Conservation (phyloP, 2,888 invertebrate genomes). For the Disparrhopalites patrizii region DNA sequence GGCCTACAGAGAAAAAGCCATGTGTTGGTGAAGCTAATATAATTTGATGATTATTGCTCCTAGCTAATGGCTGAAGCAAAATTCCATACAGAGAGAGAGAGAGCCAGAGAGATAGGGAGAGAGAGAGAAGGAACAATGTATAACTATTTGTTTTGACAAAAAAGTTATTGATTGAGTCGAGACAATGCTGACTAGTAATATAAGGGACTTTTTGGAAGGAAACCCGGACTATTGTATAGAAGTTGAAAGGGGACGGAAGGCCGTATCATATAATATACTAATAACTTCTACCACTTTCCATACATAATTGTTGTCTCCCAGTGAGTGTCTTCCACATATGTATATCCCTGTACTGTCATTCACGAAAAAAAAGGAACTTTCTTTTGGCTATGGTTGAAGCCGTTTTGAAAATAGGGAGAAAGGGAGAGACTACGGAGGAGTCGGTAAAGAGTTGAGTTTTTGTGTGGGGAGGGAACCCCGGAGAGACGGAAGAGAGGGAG, state of each 20-base stretch:
- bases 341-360: too few species aligned
- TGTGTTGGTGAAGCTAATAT: slow-evolving; percentile 6
- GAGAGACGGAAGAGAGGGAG: slow-evolving; percentile 2
- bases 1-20: too few species aligned
- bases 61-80: background rate
- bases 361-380: too few species aligned
- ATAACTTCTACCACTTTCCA: too few species aligned
- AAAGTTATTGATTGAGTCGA: slow-evolving; percentile 6
- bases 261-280: background rate
- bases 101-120: too few species aligned
- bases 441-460: too few species aligned
- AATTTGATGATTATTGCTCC: slow-evolving; percentile 1
- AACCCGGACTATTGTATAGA: background rate
- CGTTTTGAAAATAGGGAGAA: too few species aligned
- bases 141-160: slow-evolving; percentile 9
- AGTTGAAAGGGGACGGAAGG: background rate
- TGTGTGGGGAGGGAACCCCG: too few species aligned
- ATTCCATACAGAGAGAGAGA: background rate
- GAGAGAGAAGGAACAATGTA: background rate
- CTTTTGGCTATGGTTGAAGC: too few species aligned
- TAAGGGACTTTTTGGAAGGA: background rate
- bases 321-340: background rate
- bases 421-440: too few species aligned
- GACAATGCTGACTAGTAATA: background rate
- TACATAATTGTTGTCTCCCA: too few species aligned